These are phyloP conservation scores for Tonatia bakeri DNA, from an alignment of 2,113 vertebrate species.

Conservation along the genomic window DNA sequence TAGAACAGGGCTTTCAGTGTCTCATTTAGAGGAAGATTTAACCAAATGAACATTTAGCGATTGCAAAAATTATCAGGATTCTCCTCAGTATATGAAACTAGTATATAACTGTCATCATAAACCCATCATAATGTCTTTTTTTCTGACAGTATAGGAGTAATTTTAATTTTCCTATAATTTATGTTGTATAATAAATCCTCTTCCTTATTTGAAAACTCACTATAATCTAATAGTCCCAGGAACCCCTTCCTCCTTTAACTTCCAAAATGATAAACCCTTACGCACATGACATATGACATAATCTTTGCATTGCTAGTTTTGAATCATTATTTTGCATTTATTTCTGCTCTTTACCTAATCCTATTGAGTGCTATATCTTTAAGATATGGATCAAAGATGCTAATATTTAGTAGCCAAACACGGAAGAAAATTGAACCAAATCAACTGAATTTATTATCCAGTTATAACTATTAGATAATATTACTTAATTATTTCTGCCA, in stretches of 20 bases:
- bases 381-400: slow-evolving; percentile 68
- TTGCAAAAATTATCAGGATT: slow-evolving; percentile 1
- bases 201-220: slow-evolving; percentile 17
- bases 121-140: not conserved
- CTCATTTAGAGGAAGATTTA: not conserved
- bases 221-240: slow-evolving; percentile 9
- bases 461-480: slow-evolving; percentile 48
- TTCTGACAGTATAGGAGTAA: not conserved
- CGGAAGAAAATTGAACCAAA: slow-evolving; percentile 66
- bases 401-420: slow-evolving; percentile 69
- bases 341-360: slow-evolving; percentile 59
- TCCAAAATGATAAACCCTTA: slow-evolving; percentile 41
- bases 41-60: not conserved
- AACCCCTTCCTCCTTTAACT: not conserved
- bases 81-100: slow-evolving; percentile 1
- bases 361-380: slow-evolving; percentile 67
- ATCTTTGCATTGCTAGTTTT: slow-evolving; percentile 37
- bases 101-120: slow-evolving; percentile 12
- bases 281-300: not conserved
- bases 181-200: slow-evolving; percentile 21
- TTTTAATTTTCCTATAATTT: slow-evolving; percentile 33
- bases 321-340: slow-evolving; percentile 57
- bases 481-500: slow-evolving; percentile 27
- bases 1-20: not conserved
- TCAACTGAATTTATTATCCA: slow-evolving; percentile 74